Evolutionary conservation across 2,888 invertebrate species (phyloP), one percentile per base, ranked within the genome.

Genomic region (Fragum sueziense): DNA sequence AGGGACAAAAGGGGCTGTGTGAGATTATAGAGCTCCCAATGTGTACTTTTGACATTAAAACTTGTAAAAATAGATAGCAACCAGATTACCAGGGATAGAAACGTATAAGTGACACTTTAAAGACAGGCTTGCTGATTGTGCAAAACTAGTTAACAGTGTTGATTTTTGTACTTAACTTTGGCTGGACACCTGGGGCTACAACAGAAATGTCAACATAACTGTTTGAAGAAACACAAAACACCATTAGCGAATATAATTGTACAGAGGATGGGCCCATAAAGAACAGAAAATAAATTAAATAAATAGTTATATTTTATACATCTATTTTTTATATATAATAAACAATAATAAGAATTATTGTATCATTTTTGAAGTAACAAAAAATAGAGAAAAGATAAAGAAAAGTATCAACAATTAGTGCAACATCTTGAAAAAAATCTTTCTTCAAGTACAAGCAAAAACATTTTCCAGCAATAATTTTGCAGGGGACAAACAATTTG

Each of bases 141-240:
- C 33, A 69, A 74, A 74, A 34, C 59, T 41, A 51, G 51, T 41
- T 71, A 67, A 79, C 29, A 41, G 79, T 79, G 79, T 79, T 79
- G 79, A 65, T 74, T 79, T 71, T 79, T 62, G 54, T 71, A 67
- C 79, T 79, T 57, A 51, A 33, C 14, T 37, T 59, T 27, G 34
- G n/a, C n/a, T 37, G 65, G 69, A 59, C 74, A 68, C 74, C 68
- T 68, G 74, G 74, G 47, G 62, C 34, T 25, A 37, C 2, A 65
- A 22, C 22, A 65, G 31, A 37, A 65, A 65, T 65, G 65, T 65
- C 65, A 65, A 65, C 27, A 65, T 2, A 33, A 33, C n/a, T n/a
- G 61, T 22, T 47, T 47, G 47, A 47, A 47, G 20, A 47, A 20
- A 47, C n/a, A 47, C n/a, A 3, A 9, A n/a, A 47, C 47, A n/a